Evolutionary conservation across 2,797 vertebrate genomes (phyloP), one percentile per base, ranked within the genome.

Genomic region (Cygnus olor): DNA sequence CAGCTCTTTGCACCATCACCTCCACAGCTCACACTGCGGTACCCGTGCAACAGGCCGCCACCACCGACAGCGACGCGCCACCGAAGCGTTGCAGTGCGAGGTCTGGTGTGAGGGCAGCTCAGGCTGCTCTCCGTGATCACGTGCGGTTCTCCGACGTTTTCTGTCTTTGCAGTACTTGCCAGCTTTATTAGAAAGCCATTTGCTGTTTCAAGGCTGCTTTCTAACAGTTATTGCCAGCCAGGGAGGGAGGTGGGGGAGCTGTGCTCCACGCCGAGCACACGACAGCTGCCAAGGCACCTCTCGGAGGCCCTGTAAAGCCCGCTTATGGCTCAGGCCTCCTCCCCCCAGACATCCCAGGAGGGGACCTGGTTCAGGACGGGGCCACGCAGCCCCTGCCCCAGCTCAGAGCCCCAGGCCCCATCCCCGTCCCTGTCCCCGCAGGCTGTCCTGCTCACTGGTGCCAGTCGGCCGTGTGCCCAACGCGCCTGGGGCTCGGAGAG

Each of bases 131-230:
- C 76, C 76, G 8, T 7, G 34, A 54, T 19, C 9, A 14, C 57
- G 68, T 4, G 36, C 1, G 0, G 68, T 17, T 80, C 91, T 80
- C 54, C 57, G 9, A 68, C 0, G 0, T 40, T 82, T 70, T 87
- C 64, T 86, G 60, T 63, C 86, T 86, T 70, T 64, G 88, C 84
- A 45, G 70, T 32, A 76, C 81, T 90, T 80, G 79, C 83, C 94
- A 93, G 90, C 74, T 94, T 85, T 89, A 82, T 91, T 94, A 87
- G 90, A 91, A 90, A 95, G 89, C 79, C 47, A 58, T 63, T 87
- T 90, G 96, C 90, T 95, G 88, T 89, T 95, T 90, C 91, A 92
- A 92, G 89, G 51, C 88, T 81, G 91, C 93, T 93, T 95, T 84
- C 61, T 47, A 56, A 77, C 0, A 0, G 83, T 94, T 96, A 95